phyloP scores from a whole-genome alignment of 1,140 invertebrate genomes.

The Antheraea mylitta region DNA sequence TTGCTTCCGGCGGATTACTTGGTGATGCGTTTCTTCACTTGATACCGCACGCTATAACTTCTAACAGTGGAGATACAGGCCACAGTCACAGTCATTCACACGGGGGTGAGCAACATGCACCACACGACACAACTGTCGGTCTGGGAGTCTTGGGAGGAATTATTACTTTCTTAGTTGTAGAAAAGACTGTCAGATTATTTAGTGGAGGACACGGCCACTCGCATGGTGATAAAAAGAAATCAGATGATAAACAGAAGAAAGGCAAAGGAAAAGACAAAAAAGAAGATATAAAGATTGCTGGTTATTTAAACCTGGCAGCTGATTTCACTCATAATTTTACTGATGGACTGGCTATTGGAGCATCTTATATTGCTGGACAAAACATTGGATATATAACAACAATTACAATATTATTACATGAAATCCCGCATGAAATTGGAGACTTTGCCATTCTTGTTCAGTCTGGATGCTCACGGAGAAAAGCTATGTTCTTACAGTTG shows the following conservation, averaged over 20 bases:
- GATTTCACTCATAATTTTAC: slow-evolving; percentile 99
- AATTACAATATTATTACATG: slow-evolving; percentile 95
- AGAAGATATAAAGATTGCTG: slow-evolving; percentile 92
- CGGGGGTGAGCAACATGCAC: slow-evolving; percentile 71
- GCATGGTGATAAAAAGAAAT: slow-evolving; percentile 70
- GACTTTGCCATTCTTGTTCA: slow-evolving; percentile 98
- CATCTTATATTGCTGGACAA: slow-evolving; percentile 95
- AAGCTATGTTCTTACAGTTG: slow-evolving; percentile 95
- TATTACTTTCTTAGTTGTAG: slow-evolving; percentile 93
- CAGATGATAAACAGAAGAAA: slow-evolving; percentile 66
- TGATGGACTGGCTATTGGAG: slow-evolving; percentile 97
- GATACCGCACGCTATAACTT: slow-evolving; percentile 94
- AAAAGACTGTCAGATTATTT: slow-evolving; percentile 94
- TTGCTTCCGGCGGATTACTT: slow-evolving; percentile 96
- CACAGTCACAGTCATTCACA: slow-evolving; percentile 82
- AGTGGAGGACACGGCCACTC: slow-evolving; percentile 88
- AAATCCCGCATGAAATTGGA: slow-evolving; percentile 99
- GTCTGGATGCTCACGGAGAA: slow-evolving; percentile 93
- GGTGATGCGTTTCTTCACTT: slow-evolving; percentile 98
- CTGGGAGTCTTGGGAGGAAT: slow-evolving; percentile 95
- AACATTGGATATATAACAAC: slow-evolving; percentile 93
- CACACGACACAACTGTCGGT: slow-evolving; percentile 92
- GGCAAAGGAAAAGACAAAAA: slow-evolving; percentile 70
- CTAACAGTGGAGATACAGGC: slow-evolving; percentile 69
- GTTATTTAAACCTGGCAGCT: slow-evolving; percentile 95